Base-by-base conservation (phyloP, 2,888 invertebrate genomes). In the Melanostoma scalare region DNA sequence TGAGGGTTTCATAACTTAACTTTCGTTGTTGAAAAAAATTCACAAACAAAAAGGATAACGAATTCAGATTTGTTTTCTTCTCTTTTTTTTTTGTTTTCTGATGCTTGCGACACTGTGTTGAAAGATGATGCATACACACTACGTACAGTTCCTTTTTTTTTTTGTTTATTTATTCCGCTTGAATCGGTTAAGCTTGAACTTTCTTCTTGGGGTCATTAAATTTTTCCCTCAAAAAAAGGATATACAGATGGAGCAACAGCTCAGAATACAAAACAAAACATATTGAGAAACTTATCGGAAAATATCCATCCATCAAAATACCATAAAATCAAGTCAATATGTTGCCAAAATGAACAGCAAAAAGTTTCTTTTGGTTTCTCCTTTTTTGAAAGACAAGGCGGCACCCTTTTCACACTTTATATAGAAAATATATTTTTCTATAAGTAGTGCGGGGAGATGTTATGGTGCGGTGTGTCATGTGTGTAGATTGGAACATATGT, bases 321-420 rank as follows among this genome's bases (percentile, higher is more conserved):
- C 65, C 71, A 79, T 75, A 50, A 79, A 79, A 84, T 84, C 84
- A 79, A 84, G 74, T 84, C 84, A 84, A 84, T 84, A 74, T 84
- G 84, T 75, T 84, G 84, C 84, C 79, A 71, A 71, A 75, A 79
- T 65, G 79, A 84, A 75, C 84, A 75, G 79, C 58, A 79, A 55
- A 75, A 79, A 75, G 30, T 79, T 69, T 71, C 75, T 35, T 35
- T 48, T 74, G 58, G 74, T 3, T 35, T 48, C 8, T 36, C 10
- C 5, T 36, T 38, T 30, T 3, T 61, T 50, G 61, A 48, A 74
- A 69, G 82, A 84, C 74, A 84, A 69, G 78, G 79, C 71, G 79
- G 38, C 48, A 48, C 8, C 20, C 4, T 48, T 48, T 63, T 48
- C 35, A 50, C 63, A 56, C 48, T 55, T 50, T 46, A 6, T 2